phyloP scores from a whole-genome alignment of 2,888 invertebrate genomes.

The Ryuthela nishihirai region DNA sequence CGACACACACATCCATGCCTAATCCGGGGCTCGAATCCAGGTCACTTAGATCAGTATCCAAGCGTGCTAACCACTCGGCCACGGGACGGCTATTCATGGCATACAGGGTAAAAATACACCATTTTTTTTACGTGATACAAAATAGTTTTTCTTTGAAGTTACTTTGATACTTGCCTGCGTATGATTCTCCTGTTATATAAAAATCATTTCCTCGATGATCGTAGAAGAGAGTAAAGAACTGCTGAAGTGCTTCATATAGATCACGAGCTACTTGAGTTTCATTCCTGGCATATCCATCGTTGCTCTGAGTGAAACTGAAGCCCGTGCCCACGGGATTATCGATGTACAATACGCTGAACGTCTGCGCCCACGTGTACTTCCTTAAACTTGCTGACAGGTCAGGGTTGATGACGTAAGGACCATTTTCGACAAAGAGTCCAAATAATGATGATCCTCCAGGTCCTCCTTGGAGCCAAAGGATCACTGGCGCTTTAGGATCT shows the following conservation, averaged over 20 bases:
- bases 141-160: neutral
- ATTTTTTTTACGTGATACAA: neutral
- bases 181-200: conserved; percentile 85
- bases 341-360: conserved; percentile 77
- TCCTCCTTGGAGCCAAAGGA: conserved; percentile 54
- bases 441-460: conserved; percentile 52
- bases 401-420: conserved; percentile 63
- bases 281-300: conserved; percentile 71
- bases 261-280: conserved; percentile 76
- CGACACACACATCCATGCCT: too few relatives aligned
- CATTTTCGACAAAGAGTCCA: conserved; percentile 65
- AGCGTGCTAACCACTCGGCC: too few relatives aligned
- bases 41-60: too few relatives aligned
- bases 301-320: conserved; percentile 77
- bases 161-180: conserved; percentile 70
- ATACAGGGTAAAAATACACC: too few relatives aligned
- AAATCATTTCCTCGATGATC: conserved; percentile 70
- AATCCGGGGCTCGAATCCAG: too few relatives aligned
- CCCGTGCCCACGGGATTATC: conserved; percentile 93
- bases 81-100: too few relatives aligned
- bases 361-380: conserved; percentile 72
- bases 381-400: conserved; percentile 57
- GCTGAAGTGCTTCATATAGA: conserved; percentile 68
- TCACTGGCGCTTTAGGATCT: conserved; percentile 47
- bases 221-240: conserved; percentile 80